phyloP scores from a whole-genome alignment of 2,113 vertebrate genomes.

The Atractosteus spatula region DNA sequence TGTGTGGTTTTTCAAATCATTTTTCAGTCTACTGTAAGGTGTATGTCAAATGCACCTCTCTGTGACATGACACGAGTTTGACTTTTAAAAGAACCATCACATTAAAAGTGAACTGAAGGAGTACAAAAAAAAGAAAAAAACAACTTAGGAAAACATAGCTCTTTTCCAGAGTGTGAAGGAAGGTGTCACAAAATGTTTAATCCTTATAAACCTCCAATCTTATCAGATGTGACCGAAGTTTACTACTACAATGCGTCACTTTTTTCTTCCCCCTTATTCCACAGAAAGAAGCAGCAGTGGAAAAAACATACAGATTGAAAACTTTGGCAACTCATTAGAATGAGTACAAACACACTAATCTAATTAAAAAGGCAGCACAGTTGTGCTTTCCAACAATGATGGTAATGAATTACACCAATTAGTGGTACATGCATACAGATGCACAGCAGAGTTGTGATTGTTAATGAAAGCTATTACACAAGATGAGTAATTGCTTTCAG shows the following conservation, averaged over 20 bases:
- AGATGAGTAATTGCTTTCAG: constrained; percentile 53
- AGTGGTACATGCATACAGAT: constrained; percentile 58
- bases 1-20: no score
- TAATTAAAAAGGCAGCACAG: constrained; percentile 51
- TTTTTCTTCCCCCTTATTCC: no score
- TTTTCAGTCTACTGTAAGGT: no score
- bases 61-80: background rate
- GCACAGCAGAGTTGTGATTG: constrained; percentile 55
- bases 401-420: constrained; percentile 65
- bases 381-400: constrained; percentile 47
- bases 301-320: no score
- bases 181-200: no score
- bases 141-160: background rate
- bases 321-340: no score
- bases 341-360: background rate
- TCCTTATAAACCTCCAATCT: no score
- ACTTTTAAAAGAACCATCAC: background rate
- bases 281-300: no score
- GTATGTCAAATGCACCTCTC: background rate
- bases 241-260: no score
- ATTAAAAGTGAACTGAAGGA: background rate
- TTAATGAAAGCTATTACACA: constrained; percentile 62
- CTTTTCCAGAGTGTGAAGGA: background rate
- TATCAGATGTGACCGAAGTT: no score
- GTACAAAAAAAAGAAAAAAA: background rate